Base-by-base conservation (phyloP, 1,140 invertebrate genomes). In the Caenorhabditis elegans region DNA sequence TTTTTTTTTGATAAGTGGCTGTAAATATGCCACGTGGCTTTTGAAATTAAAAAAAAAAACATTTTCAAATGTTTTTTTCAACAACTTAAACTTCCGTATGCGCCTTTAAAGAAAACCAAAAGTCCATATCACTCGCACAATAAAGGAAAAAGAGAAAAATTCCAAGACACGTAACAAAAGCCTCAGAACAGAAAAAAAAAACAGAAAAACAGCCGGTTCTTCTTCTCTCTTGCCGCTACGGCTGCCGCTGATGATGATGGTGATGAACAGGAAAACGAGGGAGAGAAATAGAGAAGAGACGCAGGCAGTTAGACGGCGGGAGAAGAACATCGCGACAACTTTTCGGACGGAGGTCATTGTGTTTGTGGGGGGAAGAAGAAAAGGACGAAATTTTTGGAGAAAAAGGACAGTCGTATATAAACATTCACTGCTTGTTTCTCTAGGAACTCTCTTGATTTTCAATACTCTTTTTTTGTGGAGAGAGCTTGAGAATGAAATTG, bases 311-410 rank as follows among this genome's bases (percentile, higher is more conserved):
- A 77, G 75, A 77, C 46, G 34, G 47, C 24, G 28, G 8, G 75
- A 77, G 43, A 77, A 77, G 60, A 70, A 70, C 60, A 70, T 17
- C 51, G 22, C 51, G 22, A 26, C 31, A 39, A 39, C 34, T 70
- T 70, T 39, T 70, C 60, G 60, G 60, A 70, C 60, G 60, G 60
- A n/a, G n/a, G 60, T 70, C 60, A 70, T 39, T 70, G 60, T 39
- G 60, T 39, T 17, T 70, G 49, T 53, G 34, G n/a, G 28, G 26
- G 28, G 26, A 24, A 13, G 24, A 15, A 49, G 13, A 13, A 17
- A 4, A 13, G 17, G 22, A 4, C 13, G 26, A 46, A 77, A 77
- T 77, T 19, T 6, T 19, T 48, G 75, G 4, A 77, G 43, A 77
- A 77, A 77, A 48, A 24, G 34, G 75, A 10, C 11, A 31, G 43